Evolutionary conservation across 37 sponge, comb jelly and placozoan genomes (phyloP), one percentile per base, ranked within the genome.

Genomic region (Hexactinellida sp.): DNA sequence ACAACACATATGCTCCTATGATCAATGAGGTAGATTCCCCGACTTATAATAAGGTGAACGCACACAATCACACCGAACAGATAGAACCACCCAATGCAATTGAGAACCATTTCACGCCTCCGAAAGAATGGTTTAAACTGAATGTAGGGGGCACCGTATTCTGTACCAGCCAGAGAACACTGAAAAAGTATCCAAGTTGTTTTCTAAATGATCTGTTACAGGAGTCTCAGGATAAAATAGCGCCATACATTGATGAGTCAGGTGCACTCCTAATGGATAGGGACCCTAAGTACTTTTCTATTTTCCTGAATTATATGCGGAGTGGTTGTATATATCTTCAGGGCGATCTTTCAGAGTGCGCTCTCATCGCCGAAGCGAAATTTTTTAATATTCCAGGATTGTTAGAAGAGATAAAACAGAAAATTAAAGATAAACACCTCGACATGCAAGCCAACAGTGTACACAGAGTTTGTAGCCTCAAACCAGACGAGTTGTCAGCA

Each of bases 211-310:
- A 63, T 5, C 76, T 63, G 3, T 10, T 63, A 3, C 76, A 7
- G 3, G 76, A 63, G 30, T n/a, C 76, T 63, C 28, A n/a, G 30
- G 76, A 63, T 7, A 63, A 63, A n/a, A 3, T 63, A n/a, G 3
- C 32, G 3, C 76, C 76, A 25, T 63, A 25, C 76, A 10, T 63
- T 7, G 76, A 63, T 23, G 76, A 63, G 76, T 21, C 76, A 23
- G 76, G 76, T 7, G 76, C 76, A 5, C 28, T 63, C 1, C 76
- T 63, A 25, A 63, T 63, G 5, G 76, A 63, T 23, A 63, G 76
- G 76, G 76, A 63, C 76, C 76, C 76, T 63, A 63, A 63, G 13
- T 63, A 63, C 76, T 63, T 63, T 23, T 63, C 76, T 63, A n/a
- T 63, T 23, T 25, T 63, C 5, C 76, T 63, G 32, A n/a, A 63